A percentile compares a stretch with the other conserved stretches of the same genome.
These are phyloP conservation scores for Aldabrachelys gigantea DNA, from an alignment of 2,113 vertebrate genomes.

Conservation along the genomic window DNA sequence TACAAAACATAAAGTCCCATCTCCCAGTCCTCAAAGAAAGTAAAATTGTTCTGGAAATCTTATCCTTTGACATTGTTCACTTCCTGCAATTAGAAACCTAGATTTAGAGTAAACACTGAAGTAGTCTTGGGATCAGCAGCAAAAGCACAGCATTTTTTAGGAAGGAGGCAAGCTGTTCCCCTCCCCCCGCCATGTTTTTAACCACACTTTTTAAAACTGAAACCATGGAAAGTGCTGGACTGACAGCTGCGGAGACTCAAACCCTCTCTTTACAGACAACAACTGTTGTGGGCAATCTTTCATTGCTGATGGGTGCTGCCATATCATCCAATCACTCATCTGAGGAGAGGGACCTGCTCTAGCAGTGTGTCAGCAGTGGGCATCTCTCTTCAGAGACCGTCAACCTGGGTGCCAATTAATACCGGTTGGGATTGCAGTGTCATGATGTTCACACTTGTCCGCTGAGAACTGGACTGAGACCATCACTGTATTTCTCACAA, in stretches of 20 bases:
- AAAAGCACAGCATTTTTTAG: rapidly evolving
- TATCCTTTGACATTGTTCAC: background rate
- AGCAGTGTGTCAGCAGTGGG: rapidly evolving
- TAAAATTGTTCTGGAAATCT: background rate
- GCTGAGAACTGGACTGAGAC: background rate
- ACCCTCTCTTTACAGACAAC: background rate
- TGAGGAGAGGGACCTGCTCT: background rate
- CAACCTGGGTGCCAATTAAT: background rate
- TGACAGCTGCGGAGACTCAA: background rate
- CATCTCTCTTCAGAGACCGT: background rate
- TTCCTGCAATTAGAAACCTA: background rate
- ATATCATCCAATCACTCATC: background rate
- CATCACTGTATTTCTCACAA: background rate
- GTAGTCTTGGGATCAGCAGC: background rate
- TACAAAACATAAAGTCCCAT: background rate
- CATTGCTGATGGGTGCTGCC: too few species aligned
- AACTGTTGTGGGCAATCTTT: background rate
- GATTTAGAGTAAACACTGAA: rapidly evolving
- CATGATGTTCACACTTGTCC: rapidly evolving
- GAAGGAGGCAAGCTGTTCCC: background rate
- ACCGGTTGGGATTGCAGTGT: background rate
- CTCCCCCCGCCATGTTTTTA: background rate
- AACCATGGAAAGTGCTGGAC: background rate
- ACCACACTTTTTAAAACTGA: background rate
- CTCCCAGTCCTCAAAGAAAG: background rate